Evolutionary conservation across 2,888 invertebrate genomes (phyloP).

Genomic region (Synergus laeviventris): DNA sequence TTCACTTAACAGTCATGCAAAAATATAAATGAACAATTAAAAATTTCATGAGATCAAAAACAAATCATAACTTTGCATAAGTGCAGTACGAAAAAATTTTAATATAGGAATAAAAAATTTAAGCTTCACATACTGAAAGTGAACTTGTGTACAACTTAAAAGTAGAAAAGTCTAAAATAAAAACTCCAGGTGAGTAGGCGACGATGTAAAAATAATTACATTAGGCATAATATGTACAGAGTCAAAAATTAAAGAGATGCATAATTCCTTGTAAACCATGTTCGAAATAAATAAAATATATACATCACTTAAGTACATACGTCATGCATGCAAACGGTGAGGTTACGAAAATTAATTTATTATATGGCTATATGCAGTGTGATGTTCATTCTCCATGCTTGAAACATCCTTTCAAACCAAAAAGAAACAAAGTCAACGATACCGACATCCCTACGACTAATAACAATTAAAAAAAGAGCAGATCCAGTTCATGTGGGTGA

Average conservation of each 20-base stretch:
- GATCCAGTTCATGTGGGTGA: conserved; percentile 37
- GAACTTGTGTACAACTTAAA: not conserved
- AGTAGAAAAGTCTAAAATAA: conserved; percentile 7
- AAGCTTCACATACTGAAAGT: not conserved
- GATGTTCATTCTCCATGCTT: conserved; percentile 63
- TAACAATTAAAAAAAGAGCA: conserved; percentile 25
- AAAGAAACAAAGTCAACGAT: conserved; percentile 55
- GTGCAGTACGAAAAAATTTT: not conserved
- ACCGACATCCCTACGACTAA: conserved; percentile 43
- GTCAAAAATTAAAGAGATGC: conserved; percentile 70
- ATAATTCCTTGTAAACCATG: conserved; percentile 58
- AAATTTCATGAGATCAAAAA: not conserved
- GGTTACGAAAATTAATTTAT: conserved; percentile 58
- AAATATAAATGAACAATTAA: not conserved
- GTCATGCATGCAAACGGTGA: conserved; percentile 32
- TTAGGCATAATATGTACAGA: conserved; percentile 14
- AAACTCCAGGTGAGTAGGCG: not conserved
- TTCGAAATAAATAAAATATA: conserved; percentile 46
- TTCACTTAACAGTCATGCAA: conserved; percentile 5
- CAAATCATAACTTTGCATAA: too few species aligned
- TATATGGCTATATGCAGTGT: conserved; percentile 53
- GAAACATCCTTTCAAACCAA: conserved; percentile 45
- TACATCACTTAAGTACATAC: conserved; percentile 30
- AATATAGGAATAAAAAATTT: not conserved
- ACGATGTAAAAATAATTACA: conserved; percentile 34